Conservation (phyloP, 2,113 vertebrate species). For the Isichthys henryi region DNA sequence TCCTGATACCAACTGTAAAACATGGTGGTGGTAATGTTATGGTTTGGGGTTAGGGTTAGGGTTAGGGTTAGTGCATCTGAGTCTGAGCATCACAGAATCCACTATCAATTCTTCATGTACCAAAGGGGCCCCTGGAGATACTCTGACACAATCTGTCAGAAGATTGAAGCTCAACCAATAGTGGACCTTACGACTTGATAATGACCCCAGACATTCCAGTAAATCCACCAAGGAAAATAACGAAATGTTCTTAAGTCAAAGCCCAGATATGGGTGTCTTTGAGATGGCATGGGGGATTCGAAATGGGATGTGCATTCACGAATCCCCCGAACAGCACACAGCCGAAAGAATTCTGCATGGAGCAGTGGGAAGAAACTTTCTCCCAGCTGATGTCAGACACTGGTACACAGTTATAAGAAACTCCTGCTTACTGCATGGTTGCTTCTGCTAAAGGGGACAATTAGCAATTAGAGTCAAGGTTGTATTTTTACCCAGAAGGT, state of each 20-base stretch:
- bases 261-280: neutral
- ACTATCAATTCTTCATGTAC: neutral
- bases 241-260: neutral
- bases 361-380: neutral
- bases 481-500: neutral
- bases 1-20: neutral
- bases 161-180: neutral
- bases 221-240: constrained; percentile 1
- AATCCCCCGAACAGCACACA: neutral
- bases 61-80: no score
- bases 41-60: neutral
- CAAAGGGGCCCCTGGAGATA: neutral
- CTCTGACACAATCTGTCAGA: neutral
- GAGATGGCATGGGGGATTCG: neutral
- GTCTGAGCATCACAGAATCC: neutral
- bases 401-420: neutral
- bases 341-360: neutral
- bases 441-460: neutral
- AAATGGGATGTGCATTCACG: neutral
- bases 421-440: neutral
- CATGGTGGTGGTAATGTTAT: neutral
- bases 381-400: constrained; percentile 4
- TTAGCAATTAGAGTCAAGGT: neutral
- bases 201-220: neutral
- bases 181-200: neutral